These are phyloP conservation scores for Dryadula phaetusa DNA, from an alignment of 2,888 invertebrate species.

Conservation along the genomic window DNA sequence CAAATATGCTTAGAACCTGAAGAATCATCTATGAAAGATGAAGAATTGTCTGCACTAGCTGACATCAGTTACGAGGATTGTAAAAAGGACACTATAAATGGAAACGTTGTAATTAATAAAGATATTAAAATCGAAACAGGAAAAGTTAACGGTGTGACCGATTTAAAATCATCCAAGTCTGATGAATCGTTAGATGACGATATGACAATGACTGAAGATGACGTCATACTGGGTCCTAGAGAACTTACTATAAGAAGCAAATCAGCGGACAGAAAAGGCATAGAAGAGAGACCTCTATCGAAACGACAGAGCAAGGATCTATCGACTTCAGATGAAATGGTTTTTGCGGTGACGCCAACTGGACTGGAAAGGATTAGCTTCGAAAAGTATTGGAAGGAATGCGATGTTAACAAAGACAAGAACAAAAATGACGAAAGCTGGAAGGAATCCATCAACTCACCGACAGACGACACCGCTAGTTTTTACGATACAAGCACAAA, in stretches of 20 bases:
- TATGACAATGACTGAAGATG: conserved; percentile 81
- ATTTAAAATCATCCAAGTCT: conserved; percentile 71
- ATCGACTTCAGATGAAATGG: conserved; percentile 82
- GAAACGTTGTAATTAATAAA: conserved; percentile 44
- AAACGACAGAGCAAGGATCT: conserved; percentile 81
- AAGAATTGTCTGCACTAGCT: conserved; percentile 74
- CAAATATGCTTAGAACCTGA: conserved; percentile 86
- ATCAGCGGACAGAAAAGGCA: conserved; percentile 60
- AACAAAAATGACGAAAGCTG: conserved; percentile 75
- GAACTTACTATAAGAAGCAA: conserved; percentile 70
- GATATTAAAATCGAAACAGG: conserved; percentile 53
- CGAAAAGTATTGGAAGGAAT: conserved; percentile 79
- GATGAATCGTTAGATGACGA: conserved; percentile 77
- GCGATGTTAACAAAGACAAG: conserved; percentile 63
- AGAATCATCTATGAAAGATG: conserved; percentile 81
- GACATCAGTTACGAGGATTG: conserved; percentile 77
- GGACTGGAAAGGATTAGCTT: conserved; percentile 81
- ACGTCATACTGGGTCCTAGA: conserved; percentile 68
- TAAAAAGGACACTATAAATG: conserved; percentile 53
- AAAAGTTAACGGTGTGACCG: conserved; percentile 64
- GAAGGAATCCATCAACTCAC: conserved; percentile 74
- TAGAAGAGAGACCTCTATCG: conserved; percentile 62
- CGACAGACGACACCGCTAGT: conserved; percentile 62
- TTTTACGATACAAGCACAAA: conserved; percentile 65
- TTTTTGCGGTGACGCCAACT: conserved; percentile 80